Evolutionary conservation across 1,140 invertebrate species (phyloP).

Genomic region (Trachymyrmex septentrionalis): DNA sequence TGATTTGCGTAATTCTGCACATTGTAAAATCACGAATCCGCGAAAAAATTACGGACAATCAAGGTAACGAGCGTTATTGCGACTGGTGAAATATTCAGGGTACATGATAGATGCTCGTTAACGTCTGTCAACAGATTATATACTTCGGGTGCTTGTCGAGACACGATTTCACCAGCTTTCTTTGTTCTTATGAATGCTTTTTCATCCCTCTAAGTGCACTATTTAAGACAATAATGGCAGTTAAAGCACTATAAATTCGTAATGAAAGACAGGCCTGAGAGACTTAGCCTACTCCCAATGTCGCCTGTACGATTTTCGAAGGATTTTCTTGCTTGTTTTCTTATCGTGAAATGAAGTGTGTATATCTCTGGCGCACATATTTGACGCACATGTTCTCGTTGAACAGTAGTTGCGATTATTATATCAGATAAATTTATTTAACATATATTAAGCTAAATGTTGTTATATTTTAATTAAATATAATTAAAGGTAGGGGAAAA

Average conservation of each 20-base stretch:
- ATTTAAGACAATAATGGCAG: conserved; percentile 18
- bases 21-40: neutral
- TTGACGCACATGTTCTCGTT: neutral
- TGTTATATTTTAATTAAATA: neutral
- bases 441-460: conserved; percentile 8
- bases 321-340: conserved; percentile 17
- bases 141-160: neutral
- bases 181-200: conserved; percentile 26
- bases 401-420: neutral
- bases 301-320: neutral
- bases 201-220: neutral
- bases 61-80: conserved; percentile 18
- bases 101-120: neutral
- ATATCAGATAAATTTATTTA: conserved; percentile 7
- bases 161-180: conserved; percentile 19
- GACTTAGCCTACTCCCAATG: neutral
- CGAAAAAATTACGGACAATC: conserved; percentile 2
- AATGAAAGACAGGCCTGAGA: neutral
- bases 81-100: conserved; percentile 7
- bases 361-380: neutral
- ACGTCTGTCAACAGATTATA: conserved; percentile 29
- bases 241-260: neutral
- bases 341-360: conserved; percentile 37
- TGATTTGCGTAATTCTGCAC: conserved; percentile 11
- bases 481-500: neutral